phyloP scores from a whole-genome alignment of 2,888 invertebrate genomes.

The Eutolmus rufibarbis region DNA sequence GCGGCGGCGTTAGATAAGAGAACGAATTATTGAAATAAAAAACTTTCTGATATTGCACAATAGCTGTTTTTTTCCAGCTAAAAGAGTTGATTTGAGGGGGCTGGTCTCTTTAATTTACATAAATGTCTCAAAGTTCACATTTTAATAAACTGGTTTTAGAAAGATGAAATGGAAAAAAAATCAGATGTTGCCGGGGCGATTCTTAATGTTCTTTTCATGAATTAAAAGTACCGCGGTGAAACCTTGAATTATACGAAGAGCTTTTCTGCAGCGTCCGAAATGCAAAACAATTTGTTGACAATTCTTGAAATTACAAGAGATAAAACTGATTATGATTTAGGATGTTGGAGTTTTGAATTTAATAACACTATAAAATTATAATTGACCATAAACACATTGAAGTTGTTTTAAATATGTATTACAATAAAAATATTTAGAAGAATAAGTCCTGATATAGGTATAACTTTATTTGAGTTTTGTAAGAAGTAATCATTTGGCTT shows the following conservation, averaged over 20 bases:
- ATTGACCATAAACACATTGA: too few relatives aligned
- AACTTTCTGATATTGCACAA: background rate
- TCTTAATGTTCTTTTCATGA: background rate
- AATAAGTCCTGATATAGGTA: too few relatives aligned
- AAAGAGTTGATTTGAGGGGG: background rate
- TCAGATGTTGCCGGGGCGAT: background rate
- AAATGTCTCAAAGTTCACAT: background rate
- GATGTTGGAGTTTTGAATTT: too few relatives aligned
- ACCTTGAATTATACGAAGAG: background rate
- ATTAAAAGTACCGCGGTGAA: background rate
- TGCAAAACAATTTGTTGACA: background rate
- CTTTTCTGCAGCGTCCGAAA: background rate
- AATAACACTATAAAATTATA: too few relatives aligned
- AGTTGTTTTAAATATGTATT: too few relatives aligned
- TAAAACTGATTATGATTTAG: background rate
- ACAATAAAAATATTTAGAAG: too few relatives aligned
- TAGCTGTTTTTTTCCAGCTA: background rate
- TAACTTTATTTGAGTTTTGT: too few relatives aligned
- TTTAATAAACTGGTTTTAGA: background rate
- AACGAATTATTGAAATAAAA: background rate
- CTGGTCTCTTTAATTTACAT: background rate
- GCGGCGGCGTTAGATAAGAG: background rate
- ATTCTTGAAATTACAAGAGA: background rate
- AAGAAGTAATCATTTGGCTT: too few relatives aligned
- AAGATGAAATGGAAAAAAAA: background rate